These are phyloP conservation scores for Doryteuthis pealeii DNA, from an alignment of 1,140 invertebrate species.

Conservation along the genomic window DNA sequence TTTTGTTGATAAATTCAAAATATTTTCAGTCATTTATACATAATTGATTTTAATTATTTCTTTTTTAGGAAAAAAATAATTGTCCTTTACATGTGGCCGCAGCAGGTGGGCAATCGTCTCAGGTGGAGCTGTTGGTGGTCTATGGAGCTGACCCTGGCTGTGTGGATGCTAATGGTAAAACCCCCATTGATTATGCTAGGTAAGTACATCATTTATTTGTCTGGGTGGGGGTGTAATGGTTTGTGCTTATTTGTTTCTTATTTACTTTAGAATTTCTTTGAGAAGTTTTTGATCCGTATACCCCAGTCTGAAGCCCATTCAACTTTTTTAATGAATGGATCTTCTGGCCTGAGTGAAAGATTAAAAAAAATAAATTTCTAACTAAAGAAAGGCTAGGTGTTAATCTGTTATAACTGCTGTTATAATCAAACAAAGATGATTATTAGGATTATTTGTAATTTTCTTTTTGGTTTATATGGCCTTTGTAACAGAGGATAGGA, in stretches of 20 bases:
- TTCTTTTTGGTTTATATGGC: no score
- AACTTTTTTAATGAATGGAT: neutral
- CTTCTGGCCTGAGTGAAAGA: no score
- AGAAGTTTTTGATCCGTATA: neutral
- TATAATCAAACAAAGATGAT: no score
- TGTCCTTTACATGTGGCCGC: conserved; percentile 92
- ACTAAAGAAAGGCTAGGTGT: no score
- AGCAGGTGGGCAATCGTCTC: conserved; percentile 59
- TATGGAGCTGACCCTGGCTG: conserved; percentile 91
- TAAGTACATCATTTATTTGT: conserved; percentile 57
- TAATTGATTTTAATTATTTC: no score
- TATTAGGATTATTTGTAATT: no score
- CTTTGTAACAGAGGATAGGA: no score
- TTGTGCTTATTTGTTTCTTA: neutral
- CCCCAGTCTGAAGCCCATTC: neutral
- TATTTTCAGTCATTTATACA: no score
- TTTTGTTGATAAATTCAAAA: no score
- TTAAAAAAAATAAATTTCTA: no score
- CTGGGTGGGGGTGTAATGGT: no score
- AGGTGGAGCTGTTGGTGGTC: conserved; percentile 80
- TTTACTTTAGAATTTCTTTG: neutral
- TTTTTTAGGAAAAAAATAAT: conserved; percentile 83
- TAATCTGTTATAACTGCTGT: no score
- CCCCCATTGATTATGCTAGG: conserved; percentile 78
- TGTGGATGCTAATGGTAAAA: conserved; percentile 58